phyloP scores from a whole-genome alignment of 2,113 vertebrate species.

The Hystrix cristata region DNA sequence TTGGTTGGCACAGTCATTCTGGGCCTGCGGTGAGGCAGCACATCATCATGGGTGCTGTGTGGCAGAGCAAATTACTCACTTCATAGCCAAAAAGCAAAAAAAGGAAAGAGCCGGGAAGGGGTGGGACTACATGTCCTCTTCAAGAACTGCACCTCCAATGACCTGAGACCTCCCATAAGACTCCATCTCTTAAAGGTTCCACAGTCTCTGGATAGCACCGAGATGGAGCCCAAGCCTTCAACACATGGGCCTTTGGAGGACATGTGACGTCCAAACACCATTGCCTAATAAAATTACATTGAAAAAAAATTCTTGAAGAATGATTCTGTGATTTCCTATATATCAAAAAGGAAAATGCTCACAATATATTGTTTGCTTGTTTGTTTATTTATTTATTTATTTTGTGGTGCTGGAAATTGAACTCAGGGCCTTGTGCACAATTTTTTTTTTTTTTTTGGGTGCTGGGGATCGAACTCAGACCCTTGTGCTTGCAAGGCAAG shows the following conservation, averaged over 20 bases:
- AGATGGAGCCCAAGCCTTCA: background rate
- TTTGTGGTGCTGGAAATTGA: too few relatives aligned
- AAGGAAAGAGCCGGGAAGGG: background rate
- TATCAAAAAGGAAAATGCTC: slow-evolving; percentile 5
- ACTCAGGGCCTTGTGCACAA: too few relatives aligned
- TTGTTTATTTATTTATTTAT: too few relatives aligned
- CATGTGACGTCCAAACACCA: background rate
- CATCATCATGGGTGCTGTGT: background rate
- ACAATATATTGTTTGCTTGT: background rate
- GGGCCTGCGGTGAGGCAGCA: background rate
- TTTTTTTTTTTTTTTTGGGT: too few relatives aligned
- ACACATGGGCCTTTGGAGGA: background rate
- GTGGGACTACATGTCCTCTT: background rate
- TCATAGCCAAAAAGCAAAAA: background rate
- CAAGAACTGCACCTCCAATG: background rate
- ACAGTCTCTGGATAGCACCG: too few relatives aligned
- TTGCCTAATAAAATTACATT: background rate
- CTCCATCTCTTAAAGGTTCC: background rate
- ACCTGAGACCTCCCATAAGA: background rate
- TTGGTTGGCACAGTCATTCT: background rate
- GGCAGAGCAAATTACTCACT: background rate
- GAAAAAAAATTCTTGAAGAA: slow-evolving; percentile 1
- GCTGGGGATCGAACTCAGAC: too few relatives aligned
- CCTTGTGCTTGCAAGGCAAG: too few relatives aligned
- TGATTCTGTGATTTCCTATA: background rate